Evolutionary conservation across 1,140 invertebrate species (phyloP), one percentile per base, ranked within the genome.

Genomic region (Bombus sylvicola): DNA sequence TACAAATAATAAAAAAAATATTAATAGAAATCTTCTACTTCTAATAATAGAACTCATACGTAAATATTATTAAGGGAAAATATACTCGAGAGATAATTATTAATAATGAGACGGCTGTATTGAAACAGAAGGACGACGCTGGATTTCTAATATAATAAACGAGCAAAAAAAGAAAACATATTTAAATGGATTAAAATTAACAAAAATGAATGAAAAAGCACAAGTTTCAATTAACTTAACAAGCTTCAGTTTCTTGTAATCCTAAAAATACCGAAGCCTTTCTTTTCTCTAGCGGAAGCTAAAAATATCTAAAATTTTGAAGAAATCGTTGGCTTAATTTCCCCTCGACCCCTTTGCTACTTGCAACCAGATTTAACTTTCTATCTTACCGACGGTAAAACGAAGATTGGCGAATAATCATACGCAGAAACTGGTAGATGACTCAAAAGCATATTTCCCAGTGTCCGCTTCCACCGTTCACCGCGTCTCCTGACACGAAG

Each of bases 371-470:
- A 53, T 41, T 53, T 6, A 13, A 69, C 9, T 82, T 43, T 62
- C 89, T 90, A 8, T 87, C 57, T 90, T 90, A 90, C 89, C 89
- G 89, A 79, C 79, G 18, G 86, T 41, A 85, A 87, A 53, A 39
- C 2, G 71, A 76, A 72, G 74, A 82, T 75, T 10, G 74, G 68
- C 69, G 41, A 87, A 80, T 18, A 82, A 90, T 90, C 64, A 39
- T 87, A 1, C 57, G 34, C 15, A 72, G 77, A 87, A 39, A 81
- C 89, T 64, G 75, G 39, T 87, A 90, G 89, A 90, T 83, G 89
- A 90, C 89, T 79, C 88, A 85, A 85, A 87, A 39, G 76, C 74
- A 82, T 43, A 37, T 64, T 84, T 90, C 83, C 5, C 41, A 28
- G 39, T 25, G 4, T 2, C 31, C 6, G 18, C 18, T 3, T 18